phyloP scores from a whole-genome alignment of 2,888 invertebrate genomes.

The Argyresthia albistria region DNA sequence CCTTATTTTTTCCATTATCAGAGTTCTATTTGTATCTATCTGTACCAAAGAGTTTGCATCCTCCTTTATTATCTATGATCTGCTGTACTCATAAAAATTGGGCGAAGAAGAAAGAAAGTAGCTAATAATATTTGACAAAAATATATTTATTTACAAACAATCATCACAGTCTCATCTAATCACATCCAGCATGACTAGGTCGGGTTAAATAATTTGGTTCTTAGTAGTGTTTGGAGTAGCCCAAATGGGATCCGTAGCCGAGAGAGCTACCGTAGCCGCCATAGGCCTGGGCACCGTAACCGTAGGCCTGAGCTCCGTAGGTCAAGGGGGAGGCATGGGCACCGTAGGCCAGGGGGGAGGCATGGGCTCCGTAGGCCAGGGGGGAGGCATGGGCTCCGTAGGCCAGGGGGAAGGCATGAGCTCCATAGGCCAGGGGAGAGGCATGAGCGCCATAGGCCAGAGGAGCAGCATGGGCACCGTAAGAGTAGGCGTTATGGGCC shows the following conservation, averaged over 20 bases:
- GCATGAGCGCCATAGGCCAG: conserved; percentile 15
- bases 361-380: conserved; percentile 12
- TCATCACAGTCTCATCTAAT: neutral
- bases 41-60: no score
- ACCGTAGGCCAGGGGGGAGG: conserved; percentile 21
- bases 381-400: conserved; percentile 14
- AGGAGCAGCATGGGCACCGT: conserved; percentile 25
- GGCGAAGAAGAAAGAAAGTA: neutral
- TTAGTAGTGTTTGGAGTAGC: neutral
- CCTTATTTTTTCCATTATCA: no score
- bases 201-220: neutral
- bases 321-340: conserved; percentile 12
- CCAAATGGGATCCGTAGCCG: neutral
- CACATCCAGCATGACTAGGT: neutral
- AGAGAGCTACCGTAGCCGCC: neutral
- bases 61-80: no score
- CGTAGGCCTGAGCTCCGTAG: conserved; percentile 8
- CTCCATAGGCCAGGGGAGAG: conserved; percentile 8
- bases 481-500: conserved; percentile 7
- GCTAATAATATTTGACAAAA: neutral
- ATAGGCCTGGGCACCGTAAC: neutral
- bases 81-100: no score
- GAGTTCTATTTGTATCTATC: no score
- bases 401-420: conserved; percentile 28
- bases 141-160: neutral